Conservation (phyloP, 2,113 vertebrate species). For the Gallinago jamesoni region DNA sequence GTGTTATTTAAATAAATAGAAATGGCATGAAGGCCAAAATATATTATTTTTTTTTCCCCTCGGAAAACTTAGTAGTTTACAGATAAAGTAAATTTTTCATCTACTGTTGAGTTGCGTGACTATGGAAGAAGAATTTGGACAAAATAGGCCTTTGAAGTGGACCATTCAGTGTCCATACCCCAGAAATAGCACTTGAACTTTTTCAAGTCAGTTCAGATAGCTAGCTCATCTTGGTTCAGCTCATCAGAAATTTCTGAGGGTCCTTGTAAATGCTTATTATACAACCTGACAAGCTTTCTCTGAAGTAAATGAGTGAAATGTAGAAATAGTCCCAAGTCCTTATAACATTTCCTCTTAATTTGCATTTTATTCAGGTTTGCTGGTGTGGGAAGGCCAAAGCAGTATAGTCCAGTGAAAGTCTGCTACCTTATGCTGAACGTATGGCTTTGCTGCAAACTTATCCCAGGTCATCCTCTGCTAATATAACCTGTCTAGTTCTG, state of each 20-base stretch:
- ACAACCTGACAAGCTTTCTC: background rate
- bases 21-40: background rate
- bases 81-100: too few species aligned
- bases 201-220: background rate
- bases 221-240: background rate
- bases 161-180: background rate
- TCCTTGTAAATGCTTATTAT: background rate
- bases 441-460: background rate
- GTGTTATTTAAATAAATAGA: background rate
- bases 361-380: background rate
- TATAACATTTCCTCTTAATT: background rate
- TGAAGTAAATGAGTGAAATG: background rate
- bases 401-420: background rate
- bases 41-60: background rate
- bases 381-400: background rate
- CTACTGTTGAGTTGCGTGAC: background rate
- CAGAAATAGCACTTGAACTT: background rate
- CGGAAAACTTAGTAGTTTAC: background rate
- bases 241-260: background rate
- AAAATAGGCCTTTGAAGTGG: background rate
- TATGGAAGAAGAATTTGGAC: background rate
- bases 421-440: background rate
- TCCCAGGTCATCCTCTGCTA: background rate
- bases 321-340: background rate
- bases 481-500: background rate